Conservation (phyloP, 1,140 invertebrate species). For the Colletes latitarsis region DNA sequence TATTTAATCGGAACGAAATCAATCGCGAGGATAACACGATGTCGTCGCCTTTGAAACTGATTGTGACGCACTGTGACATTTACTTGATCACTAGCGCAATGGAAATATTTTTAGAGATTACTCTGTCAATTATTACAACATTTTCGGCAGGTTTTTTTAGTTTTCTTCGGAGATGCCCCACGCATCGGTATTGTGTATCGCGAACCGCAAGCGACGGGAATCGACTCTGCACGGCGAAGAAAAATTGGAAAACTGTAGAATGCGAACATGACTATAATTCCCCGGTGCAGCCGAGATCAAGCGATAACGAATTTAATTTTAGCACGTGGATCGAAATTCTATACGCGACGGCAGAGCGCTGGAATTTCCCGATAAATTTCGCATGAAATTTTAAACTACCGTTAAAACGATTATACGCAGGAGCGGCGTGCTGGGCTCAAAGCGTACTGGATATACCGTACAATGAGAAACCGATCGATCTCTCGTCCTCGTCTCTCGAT, state of each 20-base stretch:
- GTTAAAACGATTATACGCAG: constrained; percentile 55
- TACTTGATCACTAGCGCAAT: constrained; percentile 15
- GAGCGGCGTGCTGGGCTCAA: constrained; percentile 27
- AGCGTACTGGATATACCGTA: constrained; percentile 22
- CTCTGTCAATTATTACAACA: no score
- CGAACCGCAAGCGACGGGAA: no score
- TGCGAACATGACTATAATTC: constrained; percentile 14
- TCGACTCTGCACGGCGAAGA: no score
- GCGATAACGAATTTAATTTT: constrained; percentile 53
- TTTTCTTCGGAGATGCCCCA: no score
- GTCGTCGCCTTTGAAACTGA: constrained; percentile 27
- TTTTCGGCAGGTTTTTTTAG: no score
- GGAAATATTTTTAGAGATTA: no score
- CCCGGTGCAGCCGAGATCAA: constrained; percentile 29
- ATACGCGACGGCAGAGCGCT: neutral
- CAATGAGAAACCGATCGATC: constrained; percentile 21
- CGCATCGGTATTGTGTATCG: no score
- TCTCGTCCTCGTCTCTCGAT: neutral
- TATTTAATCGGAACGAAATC: constrained; percentile 52
- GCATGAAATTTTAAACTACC: constrained; percentile 61
- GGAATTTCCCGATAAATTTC: constrained; percentile 55
- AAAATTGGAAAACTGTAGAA: neutral
- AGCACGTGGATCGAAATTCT: constrained; percentile 46
- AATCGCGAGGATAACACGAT: constrained; percentile 40
- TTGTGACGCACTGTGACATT: constrained; percentile 38